Conservation (phyloP, 2,113 vertebrate genomes). For the Mus pahari region DNA sequence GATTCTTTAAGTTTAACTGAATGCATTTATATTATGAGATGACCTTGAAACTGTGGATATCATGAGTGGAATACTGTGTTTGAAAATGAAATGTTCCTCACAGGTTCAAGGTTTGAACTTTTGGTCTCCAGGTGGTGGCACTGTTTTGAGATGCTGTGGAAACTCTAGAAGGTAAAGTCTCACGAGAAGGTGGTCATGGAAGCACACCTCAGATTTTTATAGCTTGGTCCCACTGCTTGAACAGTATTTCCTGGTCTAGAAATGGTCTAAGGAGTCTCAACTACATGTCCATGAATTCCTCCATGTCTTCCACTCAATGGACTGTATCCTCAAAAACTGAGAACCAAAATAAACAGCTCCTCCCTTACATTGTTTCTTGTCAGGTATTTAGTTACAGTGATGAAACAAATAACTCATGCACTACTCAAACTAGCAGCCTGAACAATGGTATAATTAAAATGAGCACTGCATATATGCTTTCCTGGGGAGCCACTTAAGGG, state of each 20-base stretch:
- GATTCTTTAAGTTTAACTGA: neutral
- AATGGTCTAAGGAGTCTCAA: neutral
- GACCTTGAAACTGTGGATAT: neutral
- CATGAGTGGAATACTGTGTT: neutral
- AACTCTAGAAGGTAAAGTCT: neutral
- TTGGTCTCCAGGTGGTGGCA: neutral
- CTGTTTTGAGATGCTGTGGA: neutral
- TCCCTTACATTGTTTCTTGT: neutral
- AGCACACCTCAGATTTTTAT: neutral
- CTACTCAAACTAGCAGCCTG: neutral
- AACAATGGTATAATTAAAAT: neutral
- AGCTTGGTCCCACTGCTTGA: neutral
- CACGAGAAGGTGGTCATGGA: neutral
- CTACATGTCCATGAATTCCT: neutral
- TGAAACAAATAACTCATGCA: too few relatives aligned
- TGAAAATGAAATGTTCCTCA: neutral
- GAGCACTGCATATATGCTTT: neutral
- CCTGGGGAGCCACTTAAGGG: constrained; percentile 25
- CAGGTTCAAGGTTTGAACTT: neutral
- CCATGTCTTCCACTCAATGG: neutral
- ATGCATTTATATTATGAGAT: neutral
- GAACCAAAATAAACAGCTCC: neutral
- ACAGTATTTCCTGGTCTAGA: neutral
- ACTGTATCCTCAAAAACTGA: neutral
- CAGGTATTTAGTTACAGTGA: neutral